Percentiles rank a stretch among this genome's conserved stretches.
phyloP scores from a whole-genome alignment of 2,888 invertebrate genomes.

The Epinotia ramella region DNA sequence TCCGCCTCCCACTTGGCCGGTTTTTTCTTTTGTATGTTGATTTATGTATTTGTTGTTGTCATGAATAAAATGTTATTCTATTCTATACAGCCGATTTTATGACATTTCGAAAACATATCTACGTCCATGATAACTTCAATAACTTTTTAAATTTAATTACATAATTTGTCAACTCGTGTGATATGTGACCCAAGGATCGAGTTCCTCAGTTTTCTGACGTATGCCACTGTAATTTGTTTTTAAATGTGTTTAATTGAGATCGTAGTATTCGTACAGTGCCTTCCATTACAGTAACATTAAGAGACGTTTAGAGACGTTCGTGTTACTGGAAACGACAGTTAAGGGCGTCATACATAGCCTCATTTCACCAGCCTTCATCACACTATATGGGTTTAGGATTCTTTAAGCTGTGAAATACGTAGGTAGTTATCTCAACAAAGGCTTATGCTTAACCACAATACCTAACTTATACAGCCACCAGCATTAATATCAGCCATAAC shows the following conservation, averaged over 20 bases:
- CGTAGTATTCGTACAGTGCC: slow-evolving; percentile 13
- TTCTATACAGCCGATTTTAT: background rate
- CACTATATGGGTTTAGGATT: background rate
- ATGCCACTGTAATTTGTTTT: background rate
- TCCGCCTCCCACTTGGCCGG: no score
- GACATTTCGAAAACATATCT: background rate
- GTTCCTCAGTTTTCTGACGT: background rate
- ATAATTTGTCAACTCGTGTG: background rate
- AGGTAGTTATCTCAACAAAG: background rate
- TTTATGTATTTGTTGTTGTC: no score
- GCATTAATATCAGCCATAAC: background rate
- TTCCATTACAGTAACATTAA: slow-evolving; percentile 31
- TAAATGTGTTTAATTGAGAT: slow-evolving; percentile 1
- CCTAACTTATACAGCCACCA: background rate
- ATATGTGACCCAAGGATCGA: background rate
- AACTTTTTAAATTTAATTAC: background rate
- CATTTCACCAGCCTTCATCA: slow-evolving; percentile 20
- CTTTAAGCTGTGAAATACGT: background rate
- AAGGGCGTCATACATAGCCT: slow-evolving; percentile 23
- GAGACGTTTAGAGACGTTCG: slow-evolving; percentile 28
- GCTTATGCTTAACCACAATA: background rate
- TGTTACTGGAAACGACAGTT: slow-evolving; percentile 13
- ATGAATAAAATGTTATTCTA: no score
- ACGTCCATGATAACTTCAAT: background rate
- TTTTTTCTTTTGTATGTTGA: no score